phyloP scores from a whole-genome alignment of 2,888 invertebrate species.

The Synergus umbraculus region DNA sequence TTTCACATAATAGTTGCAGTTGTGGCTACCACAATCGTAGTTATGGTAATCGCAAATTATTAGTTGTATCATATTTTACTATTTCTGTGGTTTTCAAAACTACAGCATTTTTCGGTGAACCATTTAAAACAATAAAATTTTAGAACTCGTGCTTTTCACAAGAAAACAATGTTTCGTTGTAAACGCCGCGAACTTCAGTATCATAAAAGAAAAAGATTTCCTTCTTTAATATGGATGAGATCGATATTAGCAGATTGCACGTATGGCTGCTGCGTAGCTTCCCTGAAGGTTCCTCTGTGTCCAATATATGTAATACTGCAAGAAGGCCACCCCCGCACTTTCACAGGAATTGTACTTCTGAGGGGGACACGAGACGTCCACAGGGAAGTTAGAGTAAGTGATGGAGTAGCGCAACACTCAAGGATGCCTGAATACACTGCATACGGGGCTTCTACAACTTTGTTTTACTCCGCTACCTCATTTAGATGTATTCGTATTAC shows the following conservation, averaged over 20 bases:
- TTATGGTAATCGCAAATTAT: too few relatives aligned
- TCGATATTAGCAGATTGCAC: constrained; percentile 51
- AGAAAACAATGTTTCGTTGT: too few relatives aligned
- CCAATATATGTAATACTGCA: not conserved
- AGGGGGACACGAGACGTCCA: constrained; percentile 57
- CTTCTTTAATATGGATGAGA: constrained; percentile 33
- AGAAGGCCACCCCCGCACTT: constrained; percentile 33
- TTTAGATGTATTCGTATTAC: constrained; percentile 12
- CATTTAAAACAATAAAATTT: too few relatives aligned
- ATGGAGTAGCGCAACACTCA: constrained; percentile 66
- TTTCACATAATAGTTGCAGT: too few relatives aligned
- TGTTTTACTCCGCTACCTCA: constrained; percentile 8
- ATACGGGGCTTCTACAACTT: constrained; percentile 30
- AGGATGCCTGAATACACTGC: constrained; percentile 47
- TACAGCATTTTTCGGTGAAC: too few relatives aligned
- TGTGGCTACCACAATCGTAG: too few relatives aligned
- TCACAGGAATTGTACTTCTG: constrained; percentile 46
- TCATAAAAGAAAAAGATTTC: not conserved
- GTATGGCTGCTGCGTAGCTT: constrained; percentile 43
- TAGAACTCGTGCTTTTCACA: too few relatives aligned
- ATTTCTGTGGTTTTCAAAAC: too few relatives aligned
- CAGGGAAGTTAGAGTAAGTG: constrained; percentile 69
- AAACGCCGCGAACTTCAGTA: too few relatives aligned
- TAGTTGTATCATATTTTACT: too few relatives aligned
- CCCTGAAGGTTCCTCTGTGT: constrained; percentile 44